These are phyloP conservation scores for Gobius niger DNA, from an alignment of 2,113 vertebrate genomes.

Conservation along the genomic window DNA sequence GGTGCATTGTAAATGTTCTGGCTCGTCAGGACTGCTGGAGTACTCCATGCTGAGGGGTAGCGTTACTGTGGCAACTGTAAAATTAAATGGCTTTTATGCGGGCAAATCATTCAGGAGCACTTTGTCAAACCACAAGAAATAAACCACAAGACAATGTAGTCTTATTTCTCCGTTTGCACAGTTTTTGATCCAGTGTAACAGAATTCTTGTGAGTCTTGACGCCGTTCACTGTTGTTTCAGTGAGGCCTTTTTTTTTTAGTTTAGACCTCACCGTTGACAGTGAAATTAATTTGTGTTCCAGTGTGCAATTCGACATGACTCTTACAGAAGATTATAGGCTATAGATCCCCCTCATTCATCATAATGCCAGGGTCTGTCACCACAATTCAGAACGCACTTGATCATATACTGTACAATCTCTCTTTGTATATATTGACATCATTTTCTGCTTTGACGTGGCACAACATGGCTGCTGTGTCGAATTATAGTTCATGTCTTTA, in stretches of 20 bases:
- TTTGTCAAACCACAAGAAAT: constrained; percentile 24
- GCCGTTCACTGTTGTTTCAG: neutral
- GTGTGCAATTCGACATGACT: constrained; percentile 44
- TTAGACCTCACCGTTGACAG: constrained; percentile 40
- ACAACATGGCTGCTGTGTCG: too few species aligned
- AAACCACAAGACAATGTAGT: constrained; percentile 33
- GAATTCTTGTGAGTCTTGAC: constrained; percentile 24
- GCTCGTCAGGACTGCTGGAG: neutral
- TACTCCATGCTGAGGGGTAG: constrained; percentile 27
- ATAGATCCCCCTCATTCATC: constrained; percentile 61
- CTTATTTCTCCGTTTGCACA: constrained; percentile 11
- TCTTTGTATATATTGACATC: constrained; percentile 2
- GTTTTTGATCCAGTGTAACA: constrained; percentile 21
- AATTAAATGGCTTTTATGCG: constrained; percentile 28
- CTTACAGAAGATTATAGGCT: constrained; percentile 54
- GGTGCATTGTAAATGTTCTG: constrained; percentile 1
- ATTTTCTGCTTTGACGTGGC: neutral
- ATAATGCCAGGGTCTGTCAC: constrained; percentile 29
- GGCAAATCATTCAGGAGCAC: constrained; percentile 46
- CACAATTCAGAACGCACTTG: too few species aligned
- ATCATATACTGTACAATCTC: constrained; percentile 15
- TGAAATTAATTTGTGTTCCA: constrained; percentile 62
- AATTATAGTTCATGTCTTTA: too few species aligned
- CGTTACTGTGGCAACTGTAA: constrained; percentile 28
- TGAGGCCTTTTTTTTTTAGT: constrained; percentile 50